Percentiles rank a stretch among this genome's conserved stretches.
These are phyloP conservation scores for Labeo catla DNA, from an alignment of 2,113 vertebrate species.

Conservation along the genomic window DNA sequence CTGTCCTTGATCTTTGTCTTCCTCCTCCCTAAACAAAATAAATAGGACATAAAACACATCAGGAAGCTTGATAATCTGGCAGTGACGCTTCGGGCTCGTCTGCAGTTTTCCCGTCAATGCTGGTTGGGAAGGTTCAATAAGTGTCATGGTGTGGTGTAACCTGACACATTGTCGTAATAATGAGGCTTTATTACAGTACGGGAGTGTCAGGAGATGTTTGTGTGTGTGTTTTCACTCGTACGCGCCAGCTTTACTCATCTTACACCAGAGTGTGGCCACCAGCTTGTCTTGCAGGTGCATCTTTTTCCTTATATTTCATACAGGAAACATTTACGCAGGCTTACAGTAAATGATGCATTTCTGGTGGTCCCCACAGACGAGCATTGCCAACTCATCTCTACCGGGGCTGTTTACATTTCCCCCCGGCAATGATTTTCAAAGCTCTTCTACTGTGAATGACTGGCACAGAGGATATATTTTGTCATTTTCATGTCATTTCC, in stretches of 20 bases:
- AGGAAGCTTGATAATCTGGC: conserved; percentile 46
- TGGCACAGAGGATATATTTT: neutral
- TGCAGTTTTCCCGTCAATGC: conserved; percentile 46
- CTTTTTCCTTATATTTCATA: conserved; percentile 30
- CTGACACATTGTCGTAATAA: conserved; percentile 51
- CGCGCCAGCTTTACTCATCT: conserved; percentile 29
- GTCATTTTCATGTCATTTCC: conserved; percentile 3
- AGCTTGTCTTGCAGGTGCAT: conserved; percentile 19
- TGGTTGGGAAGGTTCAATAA: conserved; percentile 25
- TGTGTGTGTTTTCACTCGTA: neutral
- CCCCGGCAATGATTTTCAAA: neutral
- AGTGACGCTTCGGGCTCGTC: conserved; percentile 5
- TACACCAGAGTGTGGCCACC: neutral
- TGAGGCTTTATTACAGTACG: conserved; percentile 39
- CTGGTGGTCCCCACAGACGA: conserved; percentile 27
- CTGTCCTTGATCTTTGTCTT: neutral
- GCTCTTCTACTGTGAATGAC: conserved; percentile 9
- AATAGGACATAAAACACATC: neutral
- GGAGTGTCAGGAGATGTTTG: conserved; percentile 16
- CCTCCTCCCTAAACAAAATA: neutral
- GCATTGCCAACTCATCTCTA: conserved; percentile 24
- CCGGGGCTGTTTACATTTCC: neutral
- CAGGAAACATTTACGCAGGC: neutral
- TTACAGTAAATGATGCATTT: conserved; percentile 55
- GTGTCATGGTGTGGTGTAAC: conserved; percentile 44